phyloP scores from a whole-genome alignment of 2,888 invertebrate species.

The Chromoteleia sp. region DNA sequence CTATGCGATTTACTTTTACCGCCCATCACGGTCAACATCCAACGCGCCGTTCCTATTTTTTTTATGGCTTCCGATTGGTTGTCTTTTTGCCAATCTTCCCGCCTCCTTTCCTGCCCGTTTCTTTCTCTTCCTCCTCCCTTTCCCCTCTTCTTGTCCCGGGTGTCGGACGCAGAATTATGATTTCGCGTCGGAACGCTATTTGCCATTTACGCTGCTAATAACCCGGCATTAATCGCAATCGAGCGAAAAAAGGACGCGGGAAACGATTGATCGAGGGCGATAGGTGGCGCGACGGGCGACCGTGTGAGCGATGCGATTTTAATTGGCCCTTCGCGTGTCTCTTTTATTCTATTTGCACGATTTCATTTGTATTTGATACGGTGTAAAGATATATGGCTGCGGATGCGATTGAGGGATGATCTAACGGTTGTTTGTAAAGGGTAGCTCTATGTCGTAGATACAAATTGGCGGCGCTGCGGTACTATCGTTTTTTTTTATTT shows the following conservation, averaged over 20 bases:
- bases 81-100: too few species aligned
- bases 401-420: slow-evolving; percentile 49
- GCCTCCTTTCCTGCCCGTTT: background rate
- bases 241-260: slow-evolving; percentile 43
- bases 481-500: background rate
- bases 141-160: background rate
- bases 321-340: slow-evolving; percentile 60
- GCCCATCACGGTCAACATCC: slow-evolving; percentile 3
- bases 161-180: slow-evolving; percentile 48
- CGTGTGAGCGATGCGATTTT: slow-evolving; percentile 60
- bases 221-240: slow-evolving; percentile 58
- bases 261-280: slow-evolving; percentile 27
- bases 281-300: slow-evolving; percentile 20
- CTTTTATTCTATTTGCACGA: slow-evolving; percentile 52
- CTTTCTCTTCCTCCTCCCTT: too few species aligned
- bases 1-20: slow-evolving; percentile 13
- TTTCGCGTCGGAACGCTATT: slow-evolving; percentile 56
- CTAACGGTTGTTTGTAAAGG: slow-evolving; percentile 34
- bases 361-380: slow-evolving; percentile 55
- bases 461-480: slow-evolving; percentile 10
- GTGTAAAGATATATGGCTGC: slow-evolving; percentile 44
- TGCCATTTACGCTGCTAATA: slow-evolving; percentile 61
- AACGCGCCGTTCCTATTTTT: slow-evolving; percentile 17
- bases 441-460: slow-evolving; percentile 5
- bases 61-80: too few species aligned